Evolutionary conservation across 1,140 invertebrate genomes (phyloP).

Genomic region (Philopotamus ludificatus): DNA sequence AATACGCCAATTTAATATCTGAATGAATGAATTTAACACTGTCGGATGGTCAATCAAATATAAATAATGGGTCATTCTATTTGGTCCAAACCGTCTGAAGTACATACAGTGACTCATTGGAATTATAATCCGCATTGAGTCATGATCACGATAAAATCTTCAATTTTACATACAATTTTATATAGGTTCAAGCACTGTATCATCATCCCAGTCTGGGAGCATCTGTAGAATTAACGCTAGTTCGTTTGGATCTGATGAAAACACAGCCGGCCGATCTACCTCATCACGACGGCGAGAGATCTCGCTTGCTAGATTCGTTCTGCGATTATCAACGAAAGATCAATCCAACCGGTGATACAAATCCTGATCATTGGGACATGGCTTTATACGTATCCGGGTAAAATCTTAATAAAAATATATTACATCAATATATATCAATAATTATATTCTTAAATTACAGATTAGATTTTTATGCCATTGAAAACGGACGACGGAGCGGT

Average conservation of each 20-base stretch:
- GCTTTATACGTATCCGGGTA: slow-evolving; percentile 72
- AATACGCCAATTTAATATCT: too few species aligned
- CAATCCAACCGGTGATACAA: slow-evolving; percentile 63
- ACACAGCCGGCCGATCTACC: slow-evolving; percentile 59
- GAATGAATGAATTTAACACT: too few species aligned
- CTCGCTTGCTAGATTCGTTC: slow-evolving; percentile 67
- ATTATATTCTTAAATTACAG: slow-evolving; percentile 45
- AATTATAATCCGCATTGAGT: too few species aligned
- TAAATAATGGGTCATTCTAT: too few species aligned
- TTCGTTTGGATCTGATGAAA: slow-evolving; percentile 69
- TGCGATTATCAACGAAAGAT: slow-evolving; percentile 66
- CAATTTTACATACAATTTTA: too few species aligned
- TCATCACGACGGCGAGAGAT: slow-evolving; percentile 63
- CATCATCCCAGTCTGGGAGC: slow-evolving; percentile 70
- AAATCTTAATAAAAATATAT: neutral
- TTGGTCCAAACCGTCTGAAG: too few species aligned
- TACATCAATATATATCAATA: neutral
- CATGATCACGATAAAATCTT: too few species aligned
- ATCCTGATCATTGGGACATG: slow-evolving; percentile 77
- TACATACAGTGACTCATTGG: too few species aligned
- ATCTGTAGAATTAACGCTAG: slow-evolving; percentile 66
- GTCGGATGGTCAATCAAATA: too few species aligned
- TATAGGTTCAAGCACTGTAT: slow-evolving; percentile 71
- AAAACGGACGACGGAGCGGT: slow-evolving; percentile 65
- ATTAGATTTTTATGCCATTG: slow-evolving; percentile 70